Percentiles rank a stretch among this genome's conserved stretches.
phyloP scores from a whole-genome alignment of 2,797 vertebrate genomes.

The Galagoides demidoff region DNA sequence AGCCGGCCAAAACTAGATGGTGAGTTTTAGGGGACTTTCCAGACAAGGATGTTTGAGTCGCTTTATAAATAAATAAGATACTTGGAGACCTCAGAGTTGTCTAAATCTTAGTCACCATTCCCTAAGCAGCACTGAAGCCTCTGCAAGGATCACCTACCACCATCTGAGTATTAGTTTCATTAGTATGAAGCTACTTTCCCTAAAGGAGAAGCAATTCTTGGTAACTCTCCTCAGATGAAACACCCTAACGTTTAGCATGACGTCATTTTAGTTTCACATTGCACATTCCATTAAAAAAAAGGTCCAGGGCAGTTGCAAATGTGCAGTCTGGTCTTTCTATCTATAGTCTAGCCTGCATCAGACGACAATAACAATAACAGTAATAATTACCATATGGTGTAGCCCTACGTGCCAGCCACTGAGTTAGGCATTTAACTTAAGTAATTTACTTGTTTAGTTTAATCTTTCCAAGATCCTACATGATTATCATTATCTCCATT shows the following conservation, averaged over 20 bases:
- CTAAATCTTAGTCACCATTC: neutral
- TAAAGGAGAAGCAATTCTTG: neutral
- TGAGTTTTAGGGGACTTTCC: neutral
- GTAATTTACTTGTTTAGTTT: neutral
- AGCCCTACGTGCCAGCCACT: neutral
- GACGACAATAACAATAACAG: neutral
- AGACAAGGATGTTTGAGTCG: neutral
- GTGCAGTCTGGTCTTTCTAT: neutral
- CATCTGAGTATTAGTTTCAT: neutral
- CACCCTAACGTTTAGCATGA: neutral
- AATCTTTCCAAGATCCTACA: neutral
- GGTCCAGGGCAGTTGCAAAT: neutral
- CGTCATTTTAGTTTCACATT: neutral
- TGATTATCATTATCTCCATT: neutral
- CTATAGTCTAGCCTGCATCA: neutral
- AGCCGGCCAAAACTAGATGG: neutral
- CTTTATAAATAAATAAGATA: neutral
- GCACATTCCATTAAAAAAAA: neutral
- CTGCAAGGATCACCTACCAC: neutral
- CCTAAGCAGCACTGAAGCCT: neutral
- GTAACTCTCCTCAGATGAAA: accelerated
- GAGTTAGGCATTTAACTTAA: neutral
- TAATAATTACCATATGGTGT: neutral
- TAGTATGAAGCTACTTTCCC: neutral
- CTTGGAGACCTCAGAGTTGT: neutral